Base-by-base conservation (phyloP, 1,140 invertebrate species). In the Trachelipus rathkii region DNA sequence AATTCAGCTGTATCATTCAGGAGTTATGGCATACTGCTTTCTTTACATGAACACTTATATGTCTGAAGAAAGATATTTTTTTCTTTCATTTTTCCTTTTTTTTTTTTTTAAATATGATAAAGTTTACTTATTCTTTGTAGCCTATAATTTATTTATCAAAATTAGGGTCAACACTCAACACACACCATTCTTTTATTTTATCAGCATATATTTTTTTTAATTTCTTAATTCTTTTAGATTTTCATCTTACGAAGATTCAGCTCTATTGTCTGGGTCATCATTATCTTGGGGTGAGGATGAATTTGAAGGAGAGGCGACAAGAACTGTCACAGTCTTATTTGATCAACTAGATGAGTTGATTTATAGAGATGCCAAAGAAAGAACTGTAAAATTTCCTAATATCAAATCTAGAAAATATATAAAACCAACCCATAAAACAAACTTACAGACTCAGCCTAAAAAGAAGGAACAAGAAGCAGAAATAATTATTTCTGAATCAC, bases 271-370 rank as follows among this genome's bases (percentile, higher is more conserved):
- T 68, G 79, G 78, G 4, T 81, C 79, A 2, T 81, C 79, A 11
- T 53, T 81, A n/a, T 81, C 79, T 8, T 81, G 79, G 79, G 79
- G 79, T n/a, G 79, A 81, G 69, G 79, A 81, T 74, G 77, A 81
- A 44, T 81, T 81, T 78, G 79, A 81, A 77, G 77, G 77, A 72
- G 79, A 81, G 46, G 79, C 79, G 44, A 81, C 79, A 33, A 73
- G 75, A 77, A 76, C 76, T 75, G 79, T 81, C 24, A 77, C 71
- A 67, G 23, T 74, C 5, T 69, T 81, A 6, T 81, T 81, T 78
- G 77, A 81, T 53, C 79, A 81, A 23, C 68, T 81, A 10, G 79
- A 81, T 45, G 43, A 69, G 24, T 69, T 81, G 9, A 68, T 81
- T n/a, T 81, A 78, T 69, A 68, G 73, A 4, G 79, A 81, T 72